These are phyloP conservation scores for Melipona beecheii DNA, from an alignment of 2,888 invertebrate genomes.

Conservation along the genomic window DNA sequence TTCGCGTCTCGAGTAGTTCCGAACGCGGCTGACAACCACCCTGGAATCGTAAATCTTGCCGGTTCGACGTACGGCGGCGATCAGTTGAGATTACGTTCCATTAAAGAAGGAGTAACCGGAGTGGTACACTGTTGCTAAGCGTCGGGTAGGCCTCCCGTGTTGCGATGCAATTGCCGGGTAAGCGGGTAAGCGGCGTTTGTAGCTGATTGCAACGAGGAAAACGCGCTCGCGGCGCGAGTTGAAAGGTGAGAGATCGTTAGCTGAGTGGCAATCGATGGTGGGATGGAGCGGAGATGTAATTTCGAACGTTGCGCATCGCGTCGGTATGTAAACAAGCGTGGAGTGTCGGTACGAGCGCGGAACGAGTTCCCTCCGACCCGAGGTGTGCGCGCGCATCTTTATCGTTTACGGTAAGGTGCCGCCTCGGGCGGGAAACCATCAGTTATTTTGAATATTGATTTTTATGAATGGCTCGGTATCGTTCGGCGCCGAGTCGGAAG, in stretches of 20 bases:
- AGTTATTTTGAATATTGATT: constrained; percentile 7
- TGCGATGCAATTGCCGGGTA: not conserved
- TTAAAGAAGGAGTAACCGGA: constrained; percentile 1
- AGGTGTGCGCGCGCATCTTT: not conserved
- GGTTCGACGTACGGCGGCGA: not conserved
- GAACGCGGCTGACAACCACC: not conserved
- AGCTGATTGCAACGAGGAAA: constrained; percentile 10
- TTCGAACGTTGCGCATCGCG: constrained; percentile 26
- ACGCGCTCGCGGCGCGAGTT: constrained; percentile 30
- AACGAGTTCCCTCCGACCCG: not conserved
- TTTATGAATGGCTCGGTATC: not conserved
- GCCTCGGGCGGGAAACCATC: not conserved
- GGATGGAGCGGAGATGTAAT: constrained; percentile 14
- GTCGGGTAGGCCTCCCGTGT: constrained; percentile 1
- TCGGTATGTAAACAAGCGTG: constrained; percentile 36
- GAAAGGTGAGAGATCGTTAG: constrained; percentile 49
- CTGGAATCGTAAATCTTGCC: not conserved
- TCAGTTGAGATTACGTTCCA: constrained; percentile 15
- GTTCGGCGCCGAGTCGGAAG: not conserved
- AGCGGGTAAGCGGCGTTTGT: constrained; percentile 29
- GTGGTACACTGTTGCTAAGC: constrained; percentile 27
- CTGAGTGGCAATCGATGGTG: constrained; percentile 33
- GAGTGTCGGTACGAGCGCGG: not conserved
- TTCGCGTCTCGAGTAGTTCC: not conserved
- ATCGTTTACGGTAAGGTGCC: not conserved